A percentile compares a stretch with the other conserved stretches of the same genome.
Evolutionary conservation across 2,797 vertebrate species (phyloP).

Genomic region (Babyrousa celebensis): DNA sequence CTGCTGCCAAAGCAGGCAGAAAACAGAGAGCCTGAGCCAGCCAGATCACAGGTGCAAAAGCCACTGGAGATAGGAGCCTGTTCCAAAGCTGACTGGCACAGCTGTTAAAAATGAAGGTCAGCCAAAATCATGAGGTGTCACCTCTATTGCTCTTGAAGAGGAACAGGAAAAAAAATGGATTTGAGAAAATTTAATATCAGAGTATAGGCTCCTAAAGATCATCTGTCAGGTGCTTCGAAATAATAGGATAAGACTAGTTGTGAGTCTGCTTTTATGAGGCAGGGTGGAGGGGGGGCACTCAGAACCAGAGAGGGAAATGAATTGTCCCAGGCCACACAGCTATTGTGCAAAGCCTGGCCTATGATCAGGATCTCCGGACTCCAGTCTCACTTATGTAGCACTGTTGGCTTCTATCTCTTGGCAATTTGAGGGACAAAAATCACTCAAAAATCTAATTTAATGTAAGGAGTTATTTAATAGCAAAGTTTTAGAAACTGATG

Average conservation of each 20-base stretch:
- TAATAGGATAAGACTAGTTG: background rate
- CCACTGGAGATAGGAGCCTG: background rate
- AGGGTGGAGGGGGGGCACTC: background rate
- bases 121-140: conserved; percentile 2
- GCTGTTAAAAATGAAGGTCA: conserved; percentile 73
- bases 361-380: background rate
- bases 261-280: background rate
- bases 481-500: background rate
- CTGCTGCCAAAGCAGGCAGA: conserved; percentile 13
- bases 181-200: background rate
- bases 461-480: background rate
- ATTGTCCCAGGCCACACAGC: background rate
- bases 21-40: background rate
- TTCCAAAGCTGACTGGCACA: conserved; percentile 37
- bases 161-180: background rate
- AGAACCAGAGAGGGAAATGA: background rate
- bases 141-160: background rate
- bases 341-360: background rate
- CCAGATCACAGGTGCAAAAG: conserved; percentile 54
- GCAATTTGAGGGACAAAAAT: background rate
- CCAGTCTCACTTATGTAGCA: background rate
- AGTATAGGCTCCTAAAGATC: background rate
- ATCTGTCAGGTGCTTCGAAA: background rate
- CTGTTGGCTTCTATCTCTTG: background rate
- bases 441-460: background rate